Evolutionary conservation across 2,113 vertebrate species (phyloP).

Genomic region (Lichenostomus cassidix): DNA sequence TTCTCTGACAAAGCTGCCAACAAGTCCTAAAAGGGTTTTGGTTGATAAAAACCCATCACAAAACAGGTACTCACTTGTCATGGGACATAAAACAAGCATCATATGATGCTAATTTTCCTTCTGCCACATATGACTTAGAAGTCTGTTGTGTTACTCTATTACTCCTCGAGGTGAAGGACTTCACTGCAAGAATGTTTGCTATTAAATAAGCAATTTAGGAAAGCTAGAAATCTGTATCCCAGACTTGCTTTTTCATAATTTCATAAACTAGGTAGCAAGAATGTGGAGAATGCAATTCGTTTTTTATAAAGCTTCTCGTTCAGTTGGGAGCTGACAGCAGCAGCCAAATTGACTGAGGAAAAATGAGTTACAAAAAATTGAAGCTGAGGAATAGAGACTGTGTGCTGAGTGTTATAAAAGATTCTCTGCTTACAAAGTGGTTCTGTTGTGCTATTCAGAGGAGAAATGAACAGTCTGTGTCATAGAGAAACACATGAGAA

Average conservation of each 20-base stretch:
- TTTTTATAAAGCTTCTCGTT: background rate
- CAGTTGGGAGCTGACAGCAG: slow-evolving; percentile 14
- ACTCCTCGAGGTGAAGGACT: background rate
- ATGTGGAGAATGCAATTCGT: slow-evolving; percentile 1
- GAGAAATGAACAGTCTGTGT: background rate
- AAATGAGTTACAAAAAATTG: slow-evolving; percentile 30
- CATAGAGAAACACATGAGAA: background rate
- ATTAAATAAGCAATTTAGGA: background rate
- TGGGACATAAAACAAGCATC: background rate
- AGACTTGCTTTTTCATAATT: slow-evolving; percentile 25
- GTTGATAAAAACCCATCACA: background rate
- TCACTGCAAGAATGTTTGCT: background rate
- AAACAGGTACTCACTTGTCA: background rate
- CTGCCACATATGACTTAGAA: background rate
- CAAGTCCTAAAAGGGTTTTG: background rate
- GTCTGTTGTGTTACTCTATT: background rate
- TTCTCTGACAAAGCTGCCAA: background rate
- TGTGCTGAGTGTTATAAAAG: background rate
- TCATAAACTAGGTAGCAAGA: background rate
- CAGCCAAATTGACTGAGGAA: slow-evolving; percentile 24
- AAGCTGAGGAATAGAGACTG: background rate
- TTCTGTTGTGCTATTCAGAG: background rate
- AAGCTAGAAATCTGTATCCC: background rate
- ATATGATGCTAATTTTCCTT: background rate
- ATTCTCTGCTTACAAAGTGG: background rate